Evolutionary conservation across 2,113 vertebrate genomes (phyloP).

Genomic region (mouse (Mus musculus)): GRCm39 chrX:91461501-91462000

Average conservation of each 20-base stretch:
- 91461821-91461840: not conserved
- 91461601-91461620: not conserved
- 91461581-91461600: not conserved
- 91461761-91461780: not conserved
- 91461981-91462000: conserved; percentile 43
- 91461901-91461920: conserved; percentile 25
- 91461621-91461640: not conserved
- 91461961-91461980: conserved; percentile 37
- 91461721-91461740: not conserved
- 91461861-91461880: not conserved
- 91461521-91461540: too few relatives aligned
- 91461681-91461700: not conserved
- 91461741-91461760: not conserved
- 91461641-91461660: not conserved
- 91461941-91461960: not conserved
- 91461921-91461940: not conserved
- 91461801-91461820: not conserved
- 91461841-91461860: not conserved
- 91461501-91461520: too few relatives aligned
- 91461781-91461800: not conserved
- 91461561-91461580: not conserved
- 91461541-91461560: not conserved
- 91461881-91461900: conserved; percentile 2
- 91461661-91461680: not conserved
- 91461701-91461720: not conserved